phyloP scores from a whole-genome alignment of 2,888 invertebrate genomes.

The Elegia similella region DNA sequence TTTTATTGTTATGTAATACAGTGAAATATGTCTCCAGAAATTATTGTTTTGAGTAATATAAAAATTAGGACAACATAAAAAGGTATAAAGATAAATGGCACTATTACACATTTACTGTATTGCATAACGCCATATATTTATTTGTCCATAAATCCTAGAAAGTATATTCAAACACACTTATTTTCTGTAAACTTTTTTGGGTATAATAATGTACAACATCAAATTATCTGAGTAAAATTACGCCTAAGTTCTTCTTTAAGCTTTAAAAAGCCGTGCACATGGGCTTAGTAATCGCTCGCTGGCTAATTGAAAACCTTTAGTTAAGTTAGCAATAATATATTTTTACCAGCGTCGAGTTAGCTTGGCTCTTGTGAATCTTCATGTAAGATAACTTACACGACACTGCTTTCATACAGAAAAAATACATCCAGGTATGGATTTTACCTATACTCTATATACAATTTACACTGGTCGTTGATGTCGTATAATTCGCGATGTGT shows the following conservation, averaged over 20 bases:
- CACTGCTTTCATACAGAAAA: neutral
- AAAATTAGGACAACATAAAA: neutral
- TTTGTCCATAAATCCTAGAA: neutral
- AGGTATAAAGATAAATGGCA: neutral
- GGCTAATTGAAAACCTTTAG: neutral
- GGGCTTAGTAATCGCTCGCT: conserved; percentile 1
- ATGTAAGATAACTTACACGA: neutral
- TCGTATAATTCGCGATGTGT: no score
- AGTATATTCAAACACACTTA: neutral
- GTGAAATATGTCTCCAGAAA: neutral
- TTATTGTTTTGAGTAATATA: neutral
- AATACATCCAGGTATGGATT: neutral
- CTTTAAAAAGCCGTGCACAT: neutral
- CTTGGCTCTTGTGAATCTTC: neutral
- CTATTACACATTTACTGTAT: neutral
- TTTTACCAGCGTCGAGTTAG: conserved; percentile 1
- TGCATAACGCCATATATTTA: neutral
- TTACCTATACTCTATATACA: neutral
- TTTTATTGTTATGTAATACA: neutral
- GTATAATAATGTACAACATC: neutral
- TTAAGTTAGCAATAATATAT: conserved; percentile 7
- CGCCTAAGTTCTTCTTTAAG: conserved; percentile 1
- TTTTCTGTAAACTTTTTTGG: neutral
- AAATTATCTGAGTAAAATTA: neutral
- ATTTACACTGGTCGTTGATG: neutral